A percentile compares a stretch with the other conserved stretches of the same genome.
phyloP scores from a whole-genome alignment of 1,140 invertebrate species.

The Lethocerus indicus region DNA sequence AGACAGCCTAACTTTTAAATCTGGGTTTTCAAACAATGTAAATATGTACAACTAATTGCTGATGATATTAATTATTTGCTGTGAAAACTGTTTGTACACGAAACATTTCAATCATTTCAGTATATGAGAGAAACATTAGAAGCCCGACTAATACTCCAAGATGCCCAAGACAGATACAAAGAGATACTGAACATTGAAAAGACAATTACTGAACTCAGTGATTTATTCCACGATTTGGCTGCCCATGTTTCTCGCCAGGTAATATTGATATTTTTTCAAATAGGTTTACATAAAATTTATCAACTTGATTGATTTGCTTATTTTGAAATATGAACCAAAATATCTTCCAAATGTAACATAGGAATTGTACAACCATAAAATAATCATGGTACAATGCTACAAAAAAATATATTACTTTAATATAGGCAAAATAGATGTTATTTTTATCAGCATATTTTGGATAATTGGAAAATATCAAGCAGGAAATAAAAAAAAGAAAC shows the following conservation, averaged over 20 bases:
- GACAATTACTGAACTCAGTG: conserved; percentile 1
- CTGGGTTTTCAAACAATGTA: too few species aligned
- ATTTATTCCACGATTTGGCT: conserved; percentile 10
- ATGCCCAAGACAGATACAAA: conserved; percentile 9
- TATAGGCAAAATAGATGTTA: too few species aligned
- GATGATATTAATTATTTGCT: too few species aligned
- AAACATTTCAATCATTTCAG: conserved; percentile 7
- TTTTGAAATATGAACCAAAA: not conserved
- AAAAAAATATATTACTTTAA: too few species aligned
- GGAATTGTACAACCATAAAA: too few species aligned
- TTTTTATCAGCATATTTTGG: too few species aligned
- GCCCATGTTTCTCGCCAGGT: conserved; percentile 8
- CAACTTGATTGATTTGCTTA: not conserved
- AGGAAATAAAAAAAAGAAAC: too few species aligned
- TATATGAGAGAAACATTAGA: conserved; percentile 9
- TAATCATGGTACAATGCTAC: not conserved
- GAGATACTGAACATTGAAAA: conserved; percentile 10
- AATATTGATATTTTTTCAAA: not conserved
- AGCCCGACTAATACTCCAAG: conserved; percentile 9
- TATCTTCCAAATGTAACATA: not conserved
- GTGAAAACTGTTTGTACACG: too few species aligned
- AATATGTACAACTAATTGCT: too few species aligned
- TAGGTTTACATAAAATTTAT: not conserved
- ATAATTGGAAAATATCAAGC: too few species aligned
- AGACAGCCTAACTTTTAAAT: too few species aligned